phyloP scores from a whole-genome alignment of 2,888 invertebrate genomes.

The Drosophila kuntzei region DNA sequence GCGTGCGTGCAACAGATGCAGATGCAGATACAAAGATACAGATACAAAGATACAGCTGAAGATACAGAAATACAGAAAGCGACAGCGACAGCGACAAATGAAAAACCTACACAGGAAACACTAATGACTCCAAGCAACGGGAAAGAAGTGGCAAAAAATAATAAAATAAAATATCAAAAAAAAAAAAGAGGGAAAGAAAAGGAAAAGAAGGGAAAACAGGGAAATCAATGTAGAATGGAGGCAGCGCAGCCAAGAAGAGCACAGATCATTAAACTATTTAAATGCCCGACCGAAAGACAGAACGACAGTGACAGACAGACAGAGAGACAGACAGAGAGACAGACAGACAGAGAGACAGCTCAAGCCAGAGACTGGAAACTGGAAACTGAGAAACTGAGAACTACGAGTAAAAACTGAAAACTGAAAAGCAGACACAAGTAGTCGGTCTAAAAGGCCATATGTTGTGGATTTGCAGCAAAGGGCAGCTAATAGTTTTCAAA shows the following conservation, averaged over 20 bases:
- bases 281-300: slow-evolving; percentile 52
- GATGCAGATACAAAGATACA: slow-evolving; percentile 12
- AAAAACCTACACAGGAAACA: slow-evolving; percentile 77
- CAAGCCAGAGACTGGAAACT: slow-evolving; percentile 45
- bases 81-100: slow-evolving; percentile 68
- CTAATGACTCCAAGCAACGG: slow-evolving; percentile 72
- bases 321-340: background rate
- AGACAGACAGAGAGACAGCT: slow-evolving; percentile 24
- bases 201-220: slow-evolving; percentile 21
- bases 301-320: slow-evolving; percentile 18
- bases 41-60: slow-evolving; percentile 9
- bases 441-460: slow-evolving; percentile 67
- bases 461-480: slow-evolving; percentile 61
- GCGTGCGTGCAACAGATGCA: slow-evolving; percentile 23
- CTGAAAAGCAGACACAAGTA: slow-evolving; percentile 44
- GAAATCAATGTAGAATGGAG: slow-evolving; percentile 47
- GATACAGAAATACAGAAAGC: slow-evolving; percentile 27
- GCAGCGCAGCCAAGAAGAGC: slow-evolving; percentile 29
- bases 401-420: slow-evolving; percentile 28
- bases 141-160: slow-evolving; percentile 24
- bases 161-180: background rate
- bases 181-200: slow-evolving; percentile 2
- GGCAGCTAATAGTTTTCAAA: slow-evolving; percentile 81
- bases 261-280: slow-evolving; percentile 81
- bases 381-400: slow-evolving; percentile 36